Evolutionary conservation across 2,888 invertebrate genomes (phyloP).

Genomic region (Marronus borbonicus): DNA sequence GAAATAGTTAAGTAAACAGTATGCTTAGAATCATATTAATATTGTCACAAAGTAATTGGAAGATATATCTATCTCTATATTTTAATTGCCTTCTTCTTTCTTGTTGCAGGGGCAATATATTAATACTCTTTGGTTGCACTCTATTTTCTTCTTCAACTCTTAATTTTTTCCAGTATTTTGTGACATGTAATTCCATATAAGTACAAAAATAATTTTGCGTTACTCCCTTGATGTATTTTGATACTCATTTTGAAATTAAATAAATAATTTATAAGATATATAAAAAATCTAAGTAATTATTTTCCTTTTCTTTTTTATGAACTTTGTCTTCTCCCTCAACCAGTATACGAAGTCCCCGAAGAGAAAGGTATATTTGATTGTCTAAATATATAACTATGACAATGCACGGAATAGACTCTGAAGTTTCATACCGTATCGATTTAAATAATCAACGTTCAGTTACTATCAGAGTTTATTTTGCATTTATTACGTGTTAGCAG

Average conservation of each 20-base stretch:
- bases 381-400: conserved; percentile 16
- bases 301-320: conserved; percentile 48
- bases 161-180: conserved; percentile 31
- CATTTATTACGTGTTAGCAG: conserved; percentile 3
- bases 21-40: neutral
- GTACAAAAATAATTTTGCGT: neutral
- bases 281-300: conserved; percentile 27
- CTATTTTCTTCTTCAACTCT: conserved; percentile 2
- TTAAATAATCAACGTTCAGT: neutral
- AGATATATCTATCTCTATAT: conserved; percentile 8
- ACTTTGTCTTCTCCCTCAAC: conserved; percentile 44
- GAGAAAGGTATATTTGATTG: conserved; percentile 39
- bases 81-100: conserved; percentile 27
- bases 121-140: conserved; percentile 34
- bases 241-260: neutral
- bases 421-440: neutral
- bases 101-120: neutral
- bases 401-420: conserved; percentile 11
- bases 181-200: conserved; percentile 8
- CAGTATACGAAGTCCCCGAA: conserved; percentile 45
- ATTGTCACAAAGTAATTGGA: conserved; percentile 41
- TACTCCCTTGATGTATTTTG: neutral
- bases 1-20: neutral
- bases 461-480: conserved; percentile 12
- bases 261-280: neutral